Evolutionary conservation across 2,888 invertebrate genomes (phyloP), one percentile per base, ranked within the genome.

Genomic region (Ochropleura leucogaster): DNA sequence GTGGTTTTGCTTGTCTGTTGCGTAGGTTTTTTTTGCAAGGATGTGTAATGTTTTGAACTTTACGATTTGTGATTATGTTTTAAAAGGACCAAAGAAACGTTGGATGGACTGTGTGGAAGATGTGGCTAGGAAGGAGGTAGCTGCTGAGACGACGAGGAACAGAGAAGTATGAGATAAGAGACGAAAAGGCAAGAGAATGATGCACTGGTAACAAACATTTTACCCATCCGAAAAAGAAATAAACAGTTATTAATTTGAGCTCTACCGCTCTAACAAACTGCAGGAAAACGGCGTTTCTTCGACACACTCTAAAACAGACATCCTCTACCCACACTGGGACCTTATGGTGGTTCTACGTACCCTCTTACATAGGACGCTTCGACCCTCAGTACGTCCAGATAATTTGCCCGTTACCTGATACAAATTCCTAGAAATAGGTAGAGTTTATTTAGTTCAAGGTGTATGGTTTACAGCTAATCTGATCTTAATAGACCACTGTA

Each of bases 31-130:
- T 70, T 63, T 79, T 63, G 55, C 10, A 10, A 49, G 20, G 12
- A 51, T 57, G 55, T 79, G 79, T 79, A 51, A 63, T 49, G n/a
- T 44, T 67, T 75, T 30, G 8, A n/a, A 10, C 5, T 57, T 30
- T 3, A n/a, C 53, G n/a, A 63, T 57, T n/a, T 12, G 4, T 0
- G 7, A 18, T 12, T 16, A 0, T 46, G 0, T 46, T 46, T 57
- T 57, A 30, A 3, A 30, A 30, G 30, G 30, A 30, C 30, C 30
- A 30, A 30, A 30, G 30, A 30, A 30, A 30, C 30, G 30, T 30
- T 30, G 30, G 30, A 30, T 30, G 30, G 30, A 3, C 30, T 30
- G 30, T 30, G 30, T 30, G 30, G 30, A 30, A 30, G 30, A 30
- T 30, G 30, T 30, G 30, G 30, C 3, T 30, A 30, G 30, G 30